phyloP scores from a whole-genome alignment of 1,140 invertebrate genomes.

The Anoplophora glabripennis region DNA sequence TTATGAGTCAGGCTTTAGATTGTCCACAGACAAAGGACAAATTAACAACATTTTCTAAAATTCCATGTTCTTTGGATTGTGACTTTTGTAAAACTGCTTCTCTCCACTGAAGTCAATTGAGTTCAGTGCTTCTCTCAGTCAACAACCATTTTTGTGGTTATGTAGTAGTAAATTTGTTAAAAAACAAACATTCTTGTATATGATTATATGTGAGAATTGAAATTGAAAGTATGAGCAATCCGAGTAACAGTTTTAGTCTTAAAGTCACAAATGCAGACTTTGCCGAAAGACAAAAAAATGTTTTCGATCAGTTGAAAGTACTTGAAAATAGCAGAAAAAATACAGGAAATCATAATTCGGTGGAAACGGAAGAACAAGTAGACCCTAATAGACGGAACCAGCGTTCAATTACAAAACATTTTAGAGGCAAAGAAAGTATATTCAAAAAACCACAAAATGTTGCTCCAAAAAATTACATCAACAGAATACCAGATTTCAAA shows the following conservation, averaged over 20 bases:
- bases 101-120: too few relatives aligned
- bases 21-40: too few relatives aligned
- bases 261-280: conserved; percentile 31
- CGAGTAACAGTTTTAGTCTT: conserved; percentile 15
- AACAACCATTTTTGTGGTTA: too few relatives aligned
- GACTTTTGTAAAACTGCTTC: too few relatives aligned
- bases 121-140: too few relatives aligned
- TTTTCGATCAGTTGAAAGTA: conserved; percentile 46
- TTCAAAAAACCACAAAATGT: conserved; percentile 68
- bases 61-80: too few relatives aligned
- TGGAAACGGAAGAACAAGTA: conserved; percentile 44
- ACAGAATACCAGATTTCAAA: conserved; percentile 62
- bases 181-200: too few relatives aligned
- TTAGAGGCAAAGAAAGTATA: conserved; percentile 71
- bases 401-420: conserved; percentile 53
- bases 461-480: conserved; percentile 41
- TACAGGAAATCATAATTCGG: conserved; percentile 12
- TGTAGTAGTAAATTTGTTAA: too few relatives aligned
- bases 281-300: conserved; percentile 46
- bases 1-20: too few relatives aligned
- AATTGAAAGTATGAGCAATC: too few relatives aligned
- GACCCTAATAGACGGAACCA: conserved; percentile 35
- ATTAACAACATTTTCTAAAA: too few relatives aligned
- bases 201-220: too few relatives aligned
- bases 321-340: conserved; percentile 45